Base-by-base conservation (phyloP, 2,797 vertebrate species). In the Leucoraja ocellata region DNA sequence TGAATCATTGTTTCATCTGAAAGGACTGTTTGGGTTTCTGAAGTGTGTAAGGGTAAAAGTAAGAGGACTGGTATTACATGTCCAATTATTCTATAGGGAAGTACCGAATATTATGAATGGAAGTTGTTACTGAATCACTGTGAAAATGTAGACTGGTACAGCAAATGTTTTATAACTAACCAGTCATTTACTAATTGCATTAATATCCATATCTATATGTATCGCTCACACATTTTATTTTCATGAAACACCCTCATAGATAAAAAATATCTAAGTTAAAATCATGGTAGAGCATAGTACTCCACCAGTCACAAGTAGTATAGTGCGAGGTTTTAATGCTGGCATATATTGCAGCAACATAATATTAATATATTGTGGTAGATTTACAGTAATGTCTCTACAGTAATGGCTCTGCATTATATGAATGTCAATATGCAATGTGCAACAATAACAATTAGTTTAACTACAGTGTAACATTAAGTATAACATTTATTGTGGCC, bases 241-340 rank as follows among this genome's bases (percentile, higher is more conserved):
- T 23, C 46, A 25, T 58, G 21, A 54, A 83, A 83, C 2, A 83
- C 80, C 39, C 21, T 83, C 8, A 83, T 58, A 83, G 80, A 58
- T 23, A 25, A 83, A 25, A 58, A 21, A 25, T 81, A 39, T 2
- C 32, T 14, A 81, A 81, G 94, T 93, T 95, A 28, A 94, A 93
- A 10, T 25, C 78, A 36, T 32, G 58, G n/a, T 36, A 36, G 9
- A 32, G 11, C 14, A 91, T 36, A 71, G 32, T 91, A 13, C 90
- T 91, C 0, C 7, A 25, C 63, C 18, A 63, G 6, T n/a, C 71
- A 54, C 8, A 16, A 91, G 39, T 74, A 68, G 65, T 18, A 68
- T n/a, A 1, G 9, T 18, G n/a, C 11, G 32, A 4, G 28, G 63
- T 0, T 91, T 36, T 91, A 74, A 91, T 13, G 39, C 80, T 79